phyloP scores from a whole-genome alignment of 2,113 vertebrate genomes.

The Carettochelys insculpta region DNA sequence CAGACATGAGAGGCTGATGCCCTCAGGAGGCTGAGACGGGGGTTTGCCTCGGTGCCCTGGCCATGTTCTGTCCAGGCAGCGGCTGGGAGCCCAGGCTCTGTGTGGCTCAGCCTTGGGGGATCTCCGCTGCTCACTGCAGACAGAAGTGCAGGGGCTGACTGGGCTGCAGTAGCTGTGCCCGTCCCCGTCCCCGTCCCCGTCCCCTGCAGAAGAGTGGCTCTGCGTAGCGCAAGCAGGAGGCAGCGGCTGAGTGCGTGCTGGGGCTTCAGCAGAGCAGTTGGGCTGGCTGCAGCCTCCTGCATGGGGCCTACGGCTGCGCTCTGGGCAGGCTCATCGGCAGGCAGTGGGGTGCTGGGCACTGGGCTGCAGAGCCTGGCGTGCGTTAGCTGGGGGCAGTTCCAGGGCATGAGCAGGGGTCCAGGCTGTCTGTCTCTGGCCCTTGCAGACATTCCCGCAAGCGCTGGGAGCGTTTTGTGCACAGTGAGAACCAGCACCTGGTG shows the following conservation, averaged over 20 bases:
- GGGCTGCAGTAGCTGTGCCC: neutral
- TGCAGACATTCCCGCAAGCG: slow-evolving; percentile 86
- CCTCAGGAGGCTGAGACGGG: neutral
- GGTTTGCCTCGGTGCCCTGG: neutral
- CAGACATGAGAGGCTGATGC: neutral
- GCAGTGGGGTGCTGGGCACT: too few relatives aligned
- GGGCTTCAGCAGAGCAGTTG: too few relatives aligned
- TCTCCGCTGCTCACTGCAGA: too few relatives aligned
- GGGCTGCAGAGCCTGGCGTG: too few relatives aligned
- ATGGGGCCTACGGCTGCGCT: too few relatives aligned
- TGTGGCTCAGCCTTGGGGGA: neutral
- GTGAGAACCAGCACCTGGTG: slow-evolving; percentile 88
- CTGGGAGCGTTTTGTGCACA: slow-evolving; percentile 89
- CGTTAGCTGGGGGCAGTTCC: too few relatives aligned
- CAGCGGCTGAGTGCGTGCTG: too few relatives aligned
- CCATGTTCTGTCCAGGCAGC: neutral
- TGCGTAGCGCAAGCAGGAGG: neutral
- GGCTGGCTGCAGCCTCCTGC: neutral
- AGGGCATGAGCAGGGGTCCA: neutral
- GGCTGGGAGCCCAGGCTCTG: neutral
- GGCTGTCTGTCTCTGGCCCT: neutral
- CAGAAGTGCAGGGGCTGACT: neutral
- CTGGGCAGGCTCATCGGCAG: too few relatives aligned
- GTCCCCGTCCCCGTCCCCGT: too few relatives aligned
- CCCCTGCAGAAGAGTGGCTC: neutral